These are phyloP conservation scores for Sinohyriopsis cumingii DNA, from an alignment of 2,888 invertebrate genomes.

Conservation along the genomic window DNA sequence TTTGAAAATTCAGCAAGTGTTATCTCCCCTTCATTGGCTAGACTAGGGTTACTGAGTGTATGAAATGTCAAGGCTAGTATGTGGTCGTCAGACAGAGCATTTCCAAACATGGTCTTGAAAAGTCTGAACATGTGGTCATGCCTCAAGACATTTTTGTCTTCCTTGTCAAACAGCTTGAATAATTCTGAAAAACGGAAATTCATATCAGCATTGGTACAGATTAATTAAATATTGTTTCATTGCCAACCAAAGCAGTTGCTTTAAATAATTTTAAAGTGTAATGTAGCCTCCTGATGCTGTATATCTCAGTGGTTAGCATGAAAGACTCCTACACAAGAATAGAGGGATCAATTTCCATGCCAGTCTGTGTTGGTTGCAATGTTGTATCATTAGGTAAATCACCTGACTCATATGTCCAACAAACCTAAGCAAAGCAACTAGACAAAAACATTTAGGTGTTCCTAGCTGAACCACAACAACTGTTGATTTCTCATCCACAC, in stretches of 20 bases:
- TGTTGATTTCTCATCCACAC: no score
- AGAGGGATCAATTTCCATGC: no score
- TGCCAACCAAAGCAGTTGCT: not conserved
- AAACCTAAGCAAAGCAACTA: no score
- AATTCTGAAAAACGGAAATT: conserved; percentile 35
- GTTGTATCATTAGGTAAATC: no score
- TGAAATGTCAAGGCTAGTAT: conserved; percentile 53
- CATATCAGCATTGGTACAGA: not conserved
- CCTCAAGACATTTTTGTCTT: conserved; percentile 45
- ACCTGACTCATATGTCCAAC: no score
- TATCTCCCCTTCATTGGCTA: conserved; percentile 50
- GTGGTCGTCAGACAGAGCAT: conserved; percentile 53
- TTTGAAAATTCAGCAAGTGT: conserved; percentile 48
- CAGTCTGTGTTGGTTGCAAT: no score
- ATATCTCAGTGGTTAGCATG: no score
- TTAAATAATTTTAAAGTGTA: not conserved
- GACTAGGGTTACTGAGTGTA: conserved; percentile 45
- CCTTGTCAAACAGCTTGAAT: conserved; percentile 55
- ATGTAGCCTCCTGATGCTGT: no score
- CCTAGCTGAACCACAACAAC: no score
- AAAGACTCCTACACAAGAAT: no score
- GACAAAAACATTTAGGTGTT: no score
- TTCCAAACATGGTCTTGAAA: conserved; percentile 49
- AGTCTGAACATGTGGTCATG: conserved; percentile 57
- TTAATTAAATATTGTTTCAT: not conserved